Evolutionary conservation across 2,888 invertebrate genomes (phyloP).

Genomic region (Phengaris alcon): DNA sequence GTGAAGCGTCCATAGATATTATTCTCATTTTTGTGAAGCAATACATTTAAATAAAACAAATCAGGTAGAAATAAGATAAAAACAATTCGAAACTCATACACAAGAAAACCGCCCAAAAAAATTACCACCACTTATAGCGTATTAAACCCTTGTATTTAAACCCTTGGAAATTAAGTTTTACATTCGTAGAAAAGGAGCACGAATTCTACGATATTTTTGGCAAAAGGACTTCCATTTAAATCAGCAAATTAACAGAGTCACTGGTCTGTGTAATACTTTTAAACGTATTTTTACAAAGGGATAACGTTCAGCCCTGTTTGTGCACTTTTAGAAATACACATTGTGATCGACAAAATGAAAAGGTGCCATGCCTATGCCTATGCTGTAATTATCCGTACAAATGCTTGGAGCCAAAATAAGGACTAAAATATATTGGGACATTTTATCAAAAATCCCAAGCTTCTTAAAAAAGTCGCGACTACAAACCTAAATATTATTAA

Average conservation of each 20-base stretch:
- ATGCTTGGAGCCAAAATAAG: neutral
- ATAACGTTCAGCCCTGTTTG: neutral
- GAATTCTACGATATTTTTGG: neutral
- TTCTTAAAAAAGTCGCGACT: no score
- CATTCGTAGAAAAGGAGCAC: neutral
- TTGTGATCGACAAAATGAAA: neutral
- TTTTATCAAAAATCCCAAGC: no score
- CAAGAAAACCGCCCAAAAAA: neutral
- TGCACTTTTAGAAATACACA: neutral
- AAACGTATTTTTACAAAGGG: slow-evolving; percentile 8
- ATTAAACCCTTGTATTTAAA: neutral
- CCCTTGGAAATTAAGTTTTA: neutral
- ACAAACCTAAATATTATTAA: no score
- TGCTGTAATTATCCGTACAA: neutral
- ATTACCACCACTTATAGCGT: neutral
- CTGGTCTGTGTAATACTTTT: slow-evolving; percentile 4
- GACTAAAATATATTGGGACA: no score
- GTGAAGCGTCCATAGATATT: no score
- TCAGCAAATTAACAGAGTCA: neutral
- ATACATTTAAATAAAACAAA: no score
- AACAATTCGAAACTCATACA: no score
- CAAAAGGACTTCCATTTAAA: neutral
- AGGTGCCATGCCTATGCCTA: no score
- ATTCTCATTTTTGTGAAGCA: no score
- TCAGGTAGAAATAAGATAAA: no score